These are phyloP conservation scores for Serinus canaria DNA, from an alignment of 2,113 vertebrate species.

Conservation along the genomic window DNA sequence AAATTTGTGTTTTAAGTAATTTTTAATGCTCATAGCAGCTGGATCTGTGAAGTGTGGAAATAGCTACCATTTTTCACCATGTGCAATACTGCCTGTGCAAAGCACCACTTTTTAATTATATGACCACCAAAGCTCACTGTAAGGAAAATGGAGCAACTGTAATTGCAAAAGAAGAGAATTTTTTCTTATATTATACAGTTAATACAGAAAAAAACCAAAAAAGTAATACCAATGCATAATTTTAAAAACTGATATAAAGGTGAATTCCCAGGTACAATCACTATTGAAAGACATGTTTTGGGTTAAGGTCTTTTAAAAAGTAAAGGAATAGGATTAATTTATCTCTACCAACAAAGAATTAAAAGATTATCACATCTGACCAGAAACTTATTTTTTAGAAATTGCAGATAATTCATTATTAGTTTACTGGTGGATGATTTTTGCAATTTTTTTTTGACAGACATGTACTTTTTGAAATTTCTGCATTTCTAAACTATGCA, in stretches of 20 bases:
- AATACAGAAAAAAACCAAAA: conserved; percentile 29
- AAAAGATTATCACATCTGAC: not conserved
- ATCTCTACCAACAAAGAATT: not conserved
- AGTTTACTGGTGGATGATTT: not conserved
- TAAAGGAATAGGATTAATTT: not conserved
- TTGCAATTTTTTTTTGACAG: not conserved
- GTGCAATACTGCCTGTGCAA: conserved; percentile 56
- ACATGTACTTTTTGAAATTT: not conserved
- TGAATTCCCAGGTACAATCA: not conserved
- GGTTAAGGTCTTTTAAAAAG: not conserved
- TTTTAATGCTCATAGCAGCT: conserved; percentile 76
- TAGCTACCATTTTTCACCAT: conserved; percentile 75
- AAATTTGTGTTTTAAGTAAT: conserved; percentile 78
- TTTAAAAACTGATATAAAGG: not conserved
- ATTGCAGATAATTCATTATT: not conserved
- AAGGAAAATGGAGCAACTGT: conserved; percentile 1
- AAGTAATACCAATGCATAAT: not conserved
- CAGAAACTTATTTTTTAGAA: not conserved
- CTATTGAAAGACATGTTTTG: not conserved
- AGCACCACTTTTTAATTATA: conserved; percentile 68
- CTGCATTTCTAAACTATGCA: not conserved
- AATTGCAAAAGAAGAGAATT: conserved; percentile 31
- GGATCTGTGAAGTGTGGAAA: conserved; percentile 78
- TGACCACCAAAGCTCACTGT: conserved; percentile 6
- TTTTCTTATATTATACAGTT: not conserved